These are phyloP conservation scores for Zoroaster sp. DNA, from an alignment of 53 echinoderm and acorn worm species.

Conservation along the genomic window DNA sequence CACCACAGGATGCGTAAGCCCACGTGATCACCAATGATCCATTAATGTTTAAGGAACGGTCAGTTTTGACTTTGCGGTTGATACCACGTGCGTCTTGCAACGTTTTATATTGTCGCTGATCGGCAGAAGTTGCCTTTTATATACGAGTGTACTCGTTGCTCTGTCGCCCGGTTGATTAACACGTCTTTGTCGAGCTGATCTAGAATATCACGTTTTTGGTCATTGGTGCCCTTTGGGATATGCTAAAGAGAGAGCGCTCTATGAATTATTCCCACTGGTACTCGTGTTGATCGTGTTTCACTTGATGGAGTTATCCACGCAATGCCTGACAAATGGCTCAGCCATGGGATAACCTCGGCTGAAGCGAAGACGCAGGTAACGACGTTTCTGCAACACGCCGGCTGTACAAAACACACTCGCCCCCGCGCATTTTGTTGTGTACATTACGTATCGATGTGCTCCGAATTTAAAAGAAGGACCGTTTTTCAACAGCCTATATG, in stretches of 20 bases:
- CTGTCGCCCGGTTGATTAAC: background rate
- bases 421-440: background rate
- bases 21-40: background rate
- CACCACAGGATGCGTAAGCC: background rate
- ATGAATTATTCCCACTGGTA: slow-evolving; percentile 26
- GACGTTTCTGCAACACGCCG: background rate
- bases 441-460: background rate
- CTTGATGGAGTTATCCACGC: slow-evolving; percentile 2
- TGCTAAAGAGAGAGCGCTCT: background rate
- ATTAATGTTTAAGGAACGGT: background rate
- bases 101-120: no score
- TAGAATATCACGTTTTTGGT: slow-evolving; percentile 18
- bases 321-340: background rate
- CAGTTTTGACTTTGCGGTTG: background rate
- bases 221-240: slow-evolving; percentile 11
- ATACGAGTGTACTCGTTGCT: background rate
- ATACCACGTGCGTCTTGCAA: background rate
- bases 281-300: slow-evolving; percentile 16
- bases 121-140: background rate
- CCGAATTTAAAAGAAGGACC: background rate
- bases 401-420: background rate
- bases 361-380: slow-evolving; percentile 2
- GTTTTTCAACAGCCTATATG: background rate
- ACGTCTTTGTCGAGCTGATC: background rate
- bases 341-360: slow-evolving; percentile 8